These are phyloP conservation scores for Asbolus verrucosus DNA, from an alignment of 1,140 invertebrate species.

Conservation along the genomic window DNA sequence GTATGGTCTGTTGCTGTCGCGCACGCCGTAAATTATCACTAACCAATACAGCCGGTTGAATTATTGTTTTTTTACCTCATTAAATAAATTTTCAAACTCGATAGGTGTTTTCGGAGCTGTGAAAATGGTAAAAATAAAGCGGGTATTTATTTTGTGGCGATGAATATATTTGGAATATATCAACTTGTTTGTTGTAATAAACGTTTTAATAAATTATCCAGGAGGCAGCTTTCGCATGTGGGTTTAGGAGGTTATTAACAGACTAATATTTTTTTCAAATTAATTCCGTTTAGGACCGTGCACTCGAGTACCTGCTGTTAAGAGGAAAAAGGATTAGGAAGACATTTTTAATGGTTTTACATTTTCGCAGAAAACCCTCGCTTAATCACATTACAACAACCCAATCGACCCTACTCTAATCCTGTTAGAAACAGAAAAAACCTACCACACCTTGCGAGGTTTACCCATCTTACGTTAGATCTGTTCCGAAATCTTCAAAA, in stretches of 20 bases:
- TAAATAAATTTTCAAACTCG: conserved; percentile 57
- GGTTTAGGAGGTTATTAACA: conserved; percentile 19
- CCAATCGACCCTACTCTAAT: no score
- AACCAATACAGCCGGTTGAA: conserved; percentile 53
- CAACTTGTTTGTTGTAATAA: conserved; percentile 58
- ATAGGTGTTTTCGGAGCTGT: conserved; percentile 55
- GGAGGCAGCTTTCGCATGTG: conserved; percentile 36
- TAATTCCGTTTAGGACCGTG: conserved; percentile 15
- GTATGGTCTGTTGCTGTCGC: conserved; percentile 46
- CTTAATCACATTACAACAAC: conserved; percentile 7
- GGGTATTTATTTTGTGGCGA: conserved; percentile 54
- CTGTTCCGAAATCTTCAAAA: no score
- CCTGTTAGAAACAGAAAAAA: no score
- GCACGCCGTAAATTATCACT: conserved; percentile 56
- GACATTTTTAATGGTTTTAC: conserved; percentile 20
- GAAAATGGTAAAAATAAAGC: conserved; percentile 54
- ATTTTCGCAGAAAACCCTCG: conserved; percentile 11
- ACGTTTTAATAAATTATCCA: conserved; percentile 54
- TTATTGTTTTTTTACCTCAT: conserved; percentile 59
- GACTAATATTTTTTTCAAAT: conserved; percentile 18
- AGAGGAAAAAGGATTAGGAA: conserved; percentile 6
- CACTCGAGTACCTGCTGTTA: conserved; percentile 4
- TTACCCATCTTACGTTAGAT: no score
- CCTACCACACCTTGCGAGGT: no score
- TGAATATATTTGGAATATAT: conserved; percentile 59